A percentile compares a stretch with the other conserved stretches of the same genome.
These are phyloP conservation scores for Neria commutata DNA, from an alignment of 2,888 invertebrate species.

Conservation along the genomic window DNA sequence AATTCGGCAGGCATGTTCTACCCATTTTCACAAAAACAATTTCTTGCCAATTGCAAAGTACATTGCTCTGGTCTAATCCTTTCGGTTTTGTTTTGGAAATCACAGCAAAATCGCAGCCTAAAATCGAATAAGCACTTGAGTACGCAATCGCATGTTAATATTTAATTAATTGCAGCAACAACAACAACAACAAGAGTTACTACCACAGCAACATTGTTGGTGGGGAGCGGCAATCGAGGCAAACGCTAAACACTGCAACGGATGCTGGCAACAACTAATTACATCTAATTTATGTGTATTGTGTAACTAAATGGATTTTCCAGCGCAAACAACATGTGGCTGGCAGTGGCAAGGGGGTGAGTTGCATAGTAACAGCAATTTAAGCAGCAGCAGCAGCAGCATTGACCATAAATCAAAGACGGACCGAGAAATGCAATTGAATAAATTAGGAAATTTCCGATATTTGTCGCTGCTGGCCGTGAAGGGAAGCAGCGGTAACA, in stretches of 20 bases:
- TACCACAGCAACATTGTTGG: slow-evolving; percentile 9
- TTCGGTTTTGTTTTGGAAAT: too few species aligned
- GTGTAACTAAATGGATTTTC: neutral
- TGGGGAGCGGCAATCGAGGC: neutral
- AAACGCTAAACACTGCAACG: neutral
- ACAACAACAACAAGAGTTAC: slow-evolving; percentile 8
- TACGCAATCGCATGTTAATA: slow-evolving; percentile 22
- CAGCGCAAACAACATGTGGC: too few species aligned
- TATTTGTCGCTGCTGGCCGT: neutral
- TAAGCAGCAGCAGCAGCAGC: neutral
- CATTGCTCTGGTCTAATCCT: too few species aligned
- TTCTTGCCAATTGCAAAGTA: too few species aligned
- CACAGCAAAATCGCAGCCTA: too few species aligned
- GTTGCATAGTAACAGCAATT: too few species aligned
- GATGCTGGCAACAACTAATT: neutral
- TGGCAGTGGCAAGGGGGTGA: too few species aligned
- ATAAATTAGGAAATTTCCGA: slow-evolving; percentile 10
- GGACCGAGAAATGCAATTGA: neutral
- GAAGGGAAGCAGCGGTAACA: too few species aligned
- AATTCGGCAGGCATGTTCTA: neutral
- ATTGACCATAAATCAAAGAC: slow-evolving; percentile 3
- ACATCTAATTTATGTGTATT: neutral
- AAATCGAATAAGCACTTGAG: too few species aligned
- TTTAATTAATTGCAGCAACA: slow-evolving; percentile 13
- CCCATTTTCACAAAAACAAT: too few species aligned